Conservation (phyloP, 2,797 vertebrate genomes). For the Amblyraja radiata region DNA sequence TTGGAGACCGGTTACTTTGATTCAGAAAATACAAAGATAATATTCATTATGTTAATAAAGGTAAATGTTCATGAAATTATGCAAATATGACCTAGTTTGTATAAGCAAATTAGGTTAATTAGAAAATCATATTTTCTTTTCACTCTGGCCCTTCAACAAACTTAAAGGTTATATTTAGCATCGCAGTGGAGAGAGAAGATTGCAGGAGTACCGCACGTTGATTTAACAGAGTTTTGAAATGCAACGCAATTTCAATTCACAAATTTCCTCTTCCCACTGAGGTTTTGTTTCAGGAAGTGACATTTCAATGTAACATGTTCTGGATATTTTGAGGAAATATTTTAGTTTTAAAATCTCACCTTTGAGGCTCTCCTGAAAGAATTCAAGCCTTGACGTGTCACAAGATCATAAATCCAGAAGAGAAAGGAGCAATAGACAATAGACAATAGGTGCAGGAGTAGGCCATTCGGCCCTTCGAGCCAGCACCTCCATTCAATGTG, state of each 20-base stretch:
- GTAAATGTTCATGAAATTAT: conserved; percentile 24
- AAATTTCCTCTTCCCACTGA: background rate
- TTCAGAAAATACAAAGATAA: background rate
- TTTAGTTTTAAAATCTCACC: too few relatives aligned
- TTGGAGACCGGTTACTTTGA: background rate
- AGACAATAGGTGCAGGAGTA: too few relatives aligned
- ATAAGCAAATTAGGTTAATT: conserved; percentile 15
- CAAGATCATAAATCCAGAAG: too few relatives aligned
- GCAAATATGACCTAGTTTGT: background rate
- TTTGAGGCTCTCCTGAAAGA: too few relatives aligned
- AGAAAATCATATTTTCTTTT: conserved; percentile 1
- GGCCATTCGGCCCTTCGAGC: too few relatives aligned
- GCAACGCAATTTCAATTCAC: background rate
- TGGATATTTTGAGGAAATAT: too few relatives aligned
- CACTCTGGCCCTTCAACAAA: conserved; percentile 15
- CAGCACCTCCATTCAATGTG: too few relatives aligned
- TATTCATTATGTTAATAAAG: conserved; percentile 16
- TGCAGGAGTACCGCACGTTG: background rate
- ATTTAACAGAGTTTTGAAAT: background rate
- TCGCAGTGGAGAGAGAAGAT: background rate
- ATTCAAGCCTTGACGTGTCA: too few relatives aligned
- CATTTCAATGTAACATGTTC: background rate
- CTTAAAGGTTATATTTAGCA: conserved; percentile 1
- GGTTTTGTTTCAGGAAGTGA: background rate
- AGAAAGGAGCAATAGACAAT: too few relatives aligned